Conservation (phyloP, 2,113 vertebrate genomes). For the Pampusana beccarii region DNA sequence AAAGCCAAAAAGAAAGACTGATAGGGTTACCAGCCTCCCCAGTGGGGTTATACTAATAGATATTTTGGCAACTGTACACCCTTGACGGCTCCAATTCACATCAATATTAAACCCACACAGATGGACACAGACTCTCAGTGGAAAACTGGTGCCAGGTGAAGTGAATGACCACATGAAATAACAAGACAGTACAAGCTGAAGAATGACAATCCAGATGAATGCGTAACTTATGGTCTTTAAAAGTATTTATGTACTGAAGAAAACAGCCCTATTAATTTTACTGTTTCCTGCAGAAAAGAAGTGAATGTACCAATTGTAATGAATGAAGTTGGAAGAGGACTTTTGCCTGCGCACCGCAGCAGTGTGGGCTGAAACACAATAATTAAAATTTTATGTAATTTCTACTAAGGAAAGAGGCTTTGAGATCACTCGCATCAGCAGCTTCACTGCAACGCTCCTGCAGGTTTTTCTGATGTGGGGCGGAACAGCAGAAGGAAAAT, state of each 20-base stretch:
- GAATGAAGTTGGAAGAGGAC: background rate
- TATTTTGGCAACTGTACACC: background rate
- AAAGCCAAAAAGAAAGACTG: background rate
- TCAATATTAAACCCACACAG: background rate
- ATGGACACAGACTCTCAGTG: background rate
- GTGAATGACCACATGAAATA: background rate
- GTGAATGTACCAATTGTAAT: background rate
- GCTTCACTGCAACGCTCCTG: background rate
- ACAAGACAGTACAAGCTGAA: background rate
- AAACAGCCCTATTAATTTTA: background rate
- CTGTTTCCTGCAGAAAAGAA: background rate
- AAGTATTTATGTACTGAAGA: background rate
- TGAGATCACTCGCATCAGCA: background rate
- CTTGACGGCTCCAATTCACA: background rate
- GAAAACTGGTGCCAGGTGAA: background rate
- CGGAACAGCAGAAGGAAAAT: background rate
- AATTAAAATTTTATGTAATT: background rate
- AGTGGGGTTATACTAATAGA: background rate
- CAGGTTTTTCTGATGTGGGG: background rate
- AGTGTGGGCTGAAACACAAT: background rate
- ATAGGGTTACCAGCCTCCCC: background rate
- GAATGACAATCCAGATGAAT: background rate
- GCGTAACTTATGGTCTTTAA: fast-evolving
- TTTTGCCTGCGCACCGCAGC: background rate
- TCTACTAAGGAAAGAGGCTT: background rate